Evolutionary conservation across 2,113 vertebrate genomes (phyloP).

Genomic region (Pyrgilauda ruficollis): DNA sequence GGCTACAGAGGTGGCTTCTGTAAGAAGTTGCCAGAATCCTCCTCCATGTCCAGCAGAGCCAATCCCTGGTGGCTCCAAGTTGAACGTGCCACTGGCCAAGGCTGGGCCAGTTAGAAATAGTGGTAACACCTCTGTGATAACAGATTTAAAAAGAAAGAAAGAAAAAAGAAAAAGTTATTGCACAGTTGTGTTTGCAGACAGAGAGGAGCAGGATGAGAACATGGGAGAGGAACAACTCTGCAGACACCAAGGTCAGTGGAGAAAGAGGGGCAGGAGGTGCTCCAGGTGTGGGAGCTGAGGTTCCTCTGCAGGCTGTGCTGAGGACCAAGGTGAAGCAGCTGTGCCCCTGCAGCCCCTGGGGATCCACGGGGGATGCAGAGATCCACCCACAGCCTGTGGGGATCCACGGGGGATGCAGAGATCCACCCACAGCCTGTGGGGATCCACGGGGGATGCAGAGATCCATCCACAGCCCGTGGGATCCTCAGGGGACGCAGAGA

Average conservation of each 20-base stretch:
- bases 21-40: neutral
- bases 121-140: neutral
- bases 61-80: neutral
- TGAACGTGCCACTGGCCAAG: neutral
- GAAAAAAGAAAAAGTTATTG: neutral
- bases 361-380: neutral
- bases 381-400: accelerated
- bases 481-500: too few species aligned
- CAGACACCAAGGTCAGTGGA: neutral
- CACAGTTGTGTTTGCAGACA: neutral
- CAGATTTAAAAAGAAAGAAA: neutral
- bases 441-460: too few species aligned
- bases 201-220: neutral
- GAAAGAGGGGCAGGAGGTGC: neutral
- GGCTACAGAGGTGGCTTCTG: neutral
- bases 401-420: neutral
- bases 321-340: neutral
- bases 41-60: neutral
- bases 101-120: neutral
- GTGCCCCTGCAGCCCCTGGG: neutral
- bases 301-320: neutral
- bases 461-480: too few species aligned
- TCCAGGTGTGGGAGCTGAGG: neutral
- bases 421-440: neutral
- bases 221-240: neutral